Conservation (phyloP, 2,888 invertebrate genomes). For the Diarsia brunnea region DNA sequence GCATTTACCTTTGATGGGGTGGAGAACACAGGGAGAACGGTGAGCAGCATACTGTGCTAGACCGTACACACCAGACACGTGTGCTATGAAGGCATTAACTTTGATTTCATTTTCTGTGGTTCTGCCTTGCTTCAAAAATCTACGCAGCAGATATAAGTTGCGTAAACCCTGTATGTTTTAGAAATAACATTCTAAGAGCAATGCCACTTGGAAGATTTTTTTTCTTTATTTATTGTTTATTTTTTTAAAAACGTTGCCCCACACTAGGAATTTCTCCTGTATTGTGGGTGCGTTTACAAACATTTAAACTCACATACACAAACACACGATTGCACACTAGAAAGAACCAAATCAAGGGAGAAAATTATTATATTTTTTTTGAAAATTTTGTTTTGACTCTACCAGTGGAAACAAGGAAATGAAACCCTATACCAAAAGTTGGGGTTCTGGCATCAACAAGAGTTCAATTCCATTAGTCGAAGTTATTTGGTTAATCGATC, state of each 20-base stretch:
- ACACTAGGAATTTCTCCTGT: too few relatives aligned
- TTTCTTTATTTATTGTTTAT: too few relatives aligned
- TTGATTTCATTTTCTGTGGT: not conserved
- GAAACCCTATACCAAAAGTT: too few relatives aligned
- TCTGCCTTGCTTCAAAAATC: not conserved
- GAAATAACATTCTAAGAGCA: not conserved
- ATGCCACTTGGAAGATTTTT: not conserved
- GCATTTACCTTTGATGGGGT: constrained; percentile 32
- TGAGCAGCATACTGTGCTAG: constrained; percentile 10
- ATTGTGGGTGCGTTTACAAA: too few relatives aligned
- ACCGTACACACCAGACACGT: not conserved
- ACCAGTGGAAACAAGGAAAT: too few relatives aligned
- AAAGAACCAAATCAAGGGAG: not conserved
- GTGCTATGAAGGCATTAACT: not conserved
- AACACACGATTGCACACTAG: not conserved
- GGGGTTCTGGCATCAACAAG: too few relatives aligned
- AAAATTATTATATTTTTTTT: too few relatives aligned
- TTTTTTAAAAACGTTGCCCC: too few relatives aligned
- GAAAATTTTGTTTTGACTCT: too few relatives aligned
- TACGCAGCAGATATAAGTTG: not conserved
- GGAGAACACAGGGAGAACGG: constrained; percentile 23
- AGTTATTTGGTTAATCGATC: too few relatives aligned
- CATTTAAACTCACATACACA: too few relatives aligned
- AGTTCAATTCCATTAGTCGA: too few relatives aligned
- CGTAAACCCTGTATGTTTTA: not conserved